Base-by-base conservation (phyloP, 64 coral and sea anemone species). In the Catalaphyllia jardinei region DNA sequence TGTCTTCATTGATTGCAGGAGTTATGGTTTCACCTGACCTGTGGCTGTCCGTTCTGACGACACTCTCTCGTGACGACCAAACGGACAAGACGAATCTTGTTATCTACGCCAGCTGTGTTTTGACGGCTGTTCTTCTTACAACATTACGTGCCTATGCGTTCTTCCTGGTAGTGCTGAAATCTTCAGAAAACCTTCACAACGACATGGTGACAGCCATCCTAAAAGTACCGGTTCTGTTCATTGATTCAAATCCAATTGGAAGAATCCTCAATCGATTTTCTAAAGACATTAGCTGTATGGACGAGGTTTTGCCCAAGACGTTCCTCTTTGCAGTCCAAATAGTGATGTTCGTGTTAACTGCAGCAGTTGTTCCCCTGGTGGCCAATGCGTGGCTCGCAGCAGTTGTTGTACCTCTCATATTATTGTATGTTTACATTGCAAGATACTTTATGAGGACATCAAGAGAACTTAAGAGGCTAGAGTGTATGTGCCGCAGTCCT, bases 221-320 rank as follows among this genome's bases (percentile, higher is more conserved):
- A 14, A 84, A 87, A 89, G 86, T 81, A 4, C 93, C 93, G 1
- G 35, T 89, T 35, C 65, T 89, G 42, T 94, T 94, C 38, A 84
- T 89, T 11, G 87, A 84, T 69, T 86, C 61, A 52, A 94, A 94
- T 71, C 93, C 93, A 59, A 55, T 85, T 22, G 93, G 93, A 6
- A 76, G 93, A 82, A 94, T 94, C 60, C 77, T 94, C 19, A 94
- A 90, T 60, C 72, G 93, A 72, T 94, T 94, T 78, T 89, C 88
- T 19, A 89, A 94, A 79, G 93, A 94, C 67, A 94, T 67, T 50
- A 74, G 88, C 29, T 72, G 74, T 60, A 27, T 94, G 13, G 93
- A 94, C 50, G 87, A 94, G 15, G 27, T 73, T 79, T 46, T 94
- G 22, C 93, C 93, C 20, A 29, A 79, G 10, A 86, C 81, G 31